Conservation (phyloP, 2,888 invertebrate species). For the Pachydiplax longipennis region DNA sequence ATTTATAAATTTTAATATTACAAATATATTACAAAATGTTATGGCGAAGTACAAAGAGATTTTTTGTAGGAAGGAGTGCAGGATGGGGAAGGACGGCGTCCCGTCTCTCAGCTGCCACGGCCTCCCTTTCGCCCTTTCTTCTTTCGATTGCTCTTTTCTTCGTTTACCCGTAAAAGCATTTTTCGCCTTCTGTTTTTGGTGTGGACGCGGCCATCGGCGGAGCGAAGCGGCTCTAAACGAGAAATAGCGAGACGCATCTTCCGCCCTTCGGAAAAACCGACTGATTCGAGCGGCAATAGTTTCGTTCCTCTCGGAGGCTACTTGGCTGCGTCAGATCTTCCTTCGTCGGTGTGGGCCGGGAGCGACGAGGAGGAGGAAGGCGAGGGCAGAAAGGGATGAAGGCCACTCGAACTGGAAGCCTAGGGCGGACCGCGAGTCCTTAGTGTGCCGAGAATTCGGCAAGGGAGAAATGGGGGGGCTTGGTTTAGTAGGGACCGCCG, state of each 20-base stretch:
- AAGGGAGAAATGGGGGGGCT: background rate
- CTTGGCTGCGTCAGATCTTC: background rate
- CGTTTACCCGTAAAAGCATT: slow-evolving; percentile 22
- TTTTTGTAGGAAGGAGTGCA: background rate
- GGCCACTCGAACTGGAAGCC: background rate
- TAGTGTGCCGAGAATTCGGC: background rate
- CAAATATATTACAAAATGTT: slow-evolving; percentile 42
- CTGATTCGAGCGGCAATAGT: background rate
- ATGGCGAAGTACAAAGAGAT: slow-evolving; percentile 38
- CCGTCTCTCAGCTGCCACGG: background rate
- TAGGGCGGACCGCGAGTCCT: background rate
- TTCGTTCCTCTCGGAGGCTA: background rate
- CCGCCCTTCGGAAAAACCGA: background rate
- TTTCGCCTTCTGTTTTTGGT: background rate
- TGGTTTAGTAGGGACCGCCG: slow-evolving; percentile 15
- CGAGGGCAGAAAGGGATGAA: background rate
- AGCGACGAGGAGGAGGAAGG: slow-evolving; percentile 12
- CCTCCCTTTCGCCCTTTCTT: slow-evolving; percentile 3
- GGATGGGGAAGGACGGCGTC: background rate
- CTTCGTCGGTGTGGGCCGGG: background rate
- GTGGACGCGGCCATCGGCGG: background rate
- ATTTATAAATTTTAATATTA: slow-evolving; percentile 44
- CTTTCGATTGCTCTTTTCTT: background rate
- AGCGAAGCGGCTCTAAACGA: background rate
- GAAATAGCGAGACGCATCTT: background rate